Percentiles rank a stretch among this genome's conserved stretches.
Evolutionary conservation across 2,113 vertebrate genomes (phyloP).

Genomic region (Dromiciops gliroides): DNA sequence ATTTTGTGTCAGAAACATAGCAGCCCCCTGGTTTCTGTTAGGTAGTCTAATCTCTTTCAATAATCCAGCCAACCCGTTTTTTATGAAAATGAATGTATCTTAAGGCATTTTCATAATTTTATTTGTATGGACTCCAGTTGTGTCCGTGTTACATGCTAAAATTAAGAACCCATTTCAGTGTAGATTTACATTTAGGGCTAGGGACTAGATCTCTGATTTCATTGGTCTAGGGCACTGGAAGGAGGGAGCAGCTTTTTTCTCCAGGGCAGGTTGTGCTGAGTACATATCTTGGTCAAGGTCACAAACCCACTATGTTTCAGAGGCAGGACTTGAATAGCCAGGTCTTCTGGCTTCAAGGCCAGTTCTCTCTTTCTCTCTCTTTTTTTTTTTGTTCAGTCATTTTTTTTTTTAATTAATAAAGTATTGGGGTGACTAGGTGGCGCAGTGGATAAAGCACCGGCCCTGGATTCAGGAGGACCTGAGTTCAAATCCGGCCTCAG

Average conservation of each 20-base stretch:
- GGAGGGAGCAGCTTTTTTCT: neutral
- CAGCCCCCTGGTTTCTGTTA: neutral
- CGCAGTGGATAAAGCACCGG: too few species aligned
- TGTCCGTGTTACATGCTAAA: neutral
- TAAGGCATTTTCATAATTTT: neutral
- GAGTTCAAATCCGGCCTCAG: too few species aligned
- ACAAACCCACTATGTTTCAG: neutral
- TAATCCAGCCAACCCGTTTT: neutral
- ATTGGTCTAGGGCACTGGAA: neutral
- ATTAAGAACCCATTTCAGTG: neutral
- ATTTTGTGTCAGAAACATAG: neutral
- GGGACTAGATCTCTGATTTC: neutral
- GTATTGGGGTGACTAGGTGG: too few species aligned
- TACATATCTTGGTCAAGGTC: neutral
- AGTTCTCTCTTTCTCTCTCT: too few species aligned
- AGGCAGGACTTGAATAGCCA: neutral
- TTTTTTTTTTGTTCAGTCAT: too few species aligned
- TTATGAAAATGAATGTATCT: neutral
- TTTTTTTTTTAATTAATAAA: too few species aligned
- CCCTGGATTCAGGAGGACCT: too few species aligned
- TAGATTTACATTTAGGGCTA: neutral
- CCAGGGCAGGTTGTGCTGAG: neutral
- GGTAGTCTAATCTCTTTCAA: neutral
- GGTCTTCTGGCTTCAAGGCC: neutral
- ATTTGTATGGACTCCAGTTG: neutral